A percentile compares a stretch with the other conserved stretches of the same genome.
These are phyloP conservation scores for Neodiprion lecontei DNA, from an alignment of 1,140 invertebrate species.

Conservation along the genomic window DNA sequence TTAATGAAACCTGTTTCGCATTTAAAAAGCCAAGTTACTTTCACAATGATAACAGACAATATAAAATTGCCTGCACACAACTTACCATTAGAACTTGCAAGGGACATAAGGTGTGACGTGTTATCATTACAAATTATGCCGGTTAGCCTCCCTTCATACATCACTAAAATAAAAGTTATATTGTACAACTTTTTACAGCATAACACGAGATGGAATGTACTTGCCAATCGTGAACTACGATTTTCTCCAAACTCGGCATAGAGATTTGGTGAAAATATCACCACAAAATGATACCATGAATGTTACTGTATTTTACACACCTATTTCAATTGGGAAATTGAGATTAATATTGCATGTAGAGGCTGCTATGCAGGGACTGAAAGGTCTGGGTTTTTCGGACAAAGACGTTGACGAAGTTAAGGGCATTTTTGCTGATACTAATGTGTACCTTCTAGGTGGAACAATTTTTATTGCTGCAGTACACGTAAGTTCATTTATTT, in stretches of 20 bases:
- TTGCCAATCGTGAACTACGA: constrained; percentile 86
- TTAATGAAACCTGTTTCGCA: constrained; percentile 62
- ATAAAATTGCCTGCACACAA: constrained; percentile 66
- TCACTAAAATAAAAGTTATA: no score
- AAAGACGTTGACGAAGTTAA: constrained; percentile 98
- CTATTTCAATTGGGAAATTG: constrained; percentile 73
- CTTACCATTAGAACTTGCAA: constrained; percentile 68
- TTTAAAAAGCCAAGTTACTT: constrained; percentile 67
- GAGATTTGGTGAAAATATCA: constrained; percentile 74
- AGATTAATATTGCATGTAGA: constrained; percentile 83
- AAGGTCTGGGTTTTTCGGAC: constrained; percentile 83
- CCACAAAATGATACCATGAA: constrained; percentile 65
- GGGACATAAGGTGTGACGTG: constrained; percentile 62
- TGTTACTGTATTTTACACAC: constrained; percentile 68
- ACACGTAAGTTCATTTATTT: constrained; percentile 76
- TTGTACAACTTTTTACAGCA: constrained; percentile 56
- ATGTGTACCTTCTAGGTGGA: constrained; percentile 88
- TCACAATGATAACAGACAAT: constrained; percentile 72
- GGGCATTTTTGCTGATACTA: constrained; percentile 95
- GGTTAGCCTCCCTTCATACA: no score
- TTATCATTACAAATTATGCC: no score
- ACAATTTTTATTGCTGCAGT: constrained; percentile 92
- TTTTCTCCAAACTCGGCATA: constrained; percentile 78
- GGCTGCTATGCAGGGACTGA: constrained; percentile 76
- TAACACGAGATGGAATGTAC: constrained; percentile 73